Conservation (phyloP, 2,888 invertebrate species). For the Eupeodes luniger region DNA sequence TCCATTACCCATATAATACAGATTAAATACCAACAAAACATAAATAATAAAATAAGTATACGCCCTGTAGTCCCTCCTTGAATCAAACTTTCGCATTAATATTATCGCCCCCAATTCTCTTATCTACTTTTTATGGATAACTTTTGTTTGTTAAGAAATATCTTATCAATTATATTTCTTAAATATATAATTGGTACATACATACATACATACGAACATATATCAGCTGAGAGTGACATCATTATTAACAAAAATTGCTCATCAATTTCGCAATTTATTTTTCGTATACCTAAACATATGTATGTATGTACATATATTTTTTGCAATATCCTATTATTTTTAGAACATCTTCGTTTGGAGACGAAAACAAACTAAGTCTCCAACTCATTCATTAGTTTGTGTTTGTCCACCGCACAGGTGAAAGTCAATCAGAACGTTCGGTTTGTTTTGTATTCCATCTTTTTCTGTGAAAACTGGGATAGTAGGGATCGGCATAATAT, state of each 20-base stretch:
- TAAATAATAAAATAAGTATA: conserved; percentile 6
- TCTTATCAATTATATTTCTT: not conserved
- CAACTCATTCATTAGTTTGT: conserved; percentile 35
- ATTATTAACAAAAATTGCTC: not conserved
- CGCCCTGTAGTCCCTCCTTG: not conserved
- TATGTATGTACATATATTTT: not conserved
- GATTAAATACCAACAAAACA: too few species aligned
- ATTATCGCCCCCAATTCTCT: not conserved
- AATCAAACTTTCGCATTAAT: not conserved
- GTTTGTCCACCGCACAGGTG: conserved; percentile 41
- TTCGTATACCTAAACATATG: too few species aligned
- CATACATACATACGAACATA: too few species aligned
- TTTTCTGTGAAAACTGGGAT: not conserved
- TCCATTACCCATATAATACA: too few species aligned
- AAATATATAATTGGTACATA: not conserved
- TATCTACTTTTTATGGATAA: not conserved
- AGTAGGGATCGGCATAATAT: not conserved
- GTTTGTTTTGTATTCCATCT: not conserved
- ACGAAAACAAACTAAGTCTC: conserved; percentile 40
- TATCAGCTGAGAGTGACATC: not conserved
- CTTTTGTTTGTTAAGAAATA: not conserved
- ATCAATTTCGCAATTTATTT: not conserved
- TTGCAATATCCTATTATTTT: conserved; percentile 10
- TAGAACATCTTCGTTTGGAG: conserved; percentile 24
- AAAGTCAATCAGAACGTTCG: conserved; percentile 44